Evolutionary conservation across 2,797 vertebrate genomes (phyloP).

Genomic region (Neoniphon sammara): DNA sequence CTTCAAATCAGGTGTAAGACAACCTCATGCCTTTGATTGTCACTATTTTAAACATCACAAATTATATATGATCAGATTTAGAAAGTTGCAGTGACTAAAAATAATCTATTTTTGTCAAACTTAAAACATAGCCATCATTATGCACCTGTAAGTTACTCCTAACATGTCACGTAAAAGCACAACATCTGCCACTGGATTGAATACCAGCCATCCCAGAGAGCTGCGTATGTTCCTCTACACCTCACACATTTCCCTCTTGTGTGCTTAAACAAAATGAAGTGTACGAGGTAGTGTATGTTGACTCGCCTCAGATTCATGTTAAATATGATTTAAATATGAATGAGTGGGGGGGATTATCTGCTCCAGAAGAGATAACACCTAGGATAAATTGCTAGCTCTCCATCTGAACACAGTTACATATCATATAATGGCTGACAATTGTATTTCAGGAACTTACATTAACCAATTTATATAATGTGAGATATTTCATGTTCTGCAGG

Average conservation of each 20-base stretch:
- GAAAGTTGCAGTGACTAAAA: too few species aligned
- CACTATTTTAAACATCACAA: too few species aligned
- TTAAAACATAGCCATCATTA: too few species aligned
- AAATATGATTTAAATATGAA: constrained; percentile 65
- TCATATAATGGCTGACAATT: constrained; percentile 29
- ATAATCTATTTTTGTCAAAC: too few species aligned
- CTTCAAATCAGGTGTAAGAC: too few species aligned
- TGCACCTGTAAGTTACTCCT: too few species aligned
- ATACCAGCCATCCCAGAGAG: too few species aligned
- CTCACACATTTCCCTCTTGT: not conserved
- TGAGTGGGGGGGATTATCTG: constrained; percentile 51
- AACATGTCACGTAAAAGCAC: too few species aligned
- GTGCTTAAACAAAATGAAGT: constrained; percentile 9
- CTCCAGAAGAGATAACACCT: constrained; percentile 43
- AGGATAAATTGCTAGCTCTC: constrained; percentile 27
- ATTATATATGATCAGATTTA: too few species aligned
- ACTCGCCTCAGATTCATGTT: constrained; percentile 39
- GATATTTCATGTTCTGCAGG: constrained; percentile 5
- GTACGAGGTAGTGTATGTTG: constrained; percentile 16
- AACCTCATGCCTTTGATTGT: too few species aligned
- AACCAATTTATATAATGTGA: not conserved
- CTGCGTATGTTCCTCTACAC: not conserved
- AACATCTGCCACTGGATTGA: too few species aligned
- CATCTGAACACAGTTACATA: constrained; percentile 8
- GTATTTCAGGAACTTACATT: constrained; percentile 7